A percentile compares a stretch with the other conserved stretches of the same genome.
These are phyloP conservation scores for Anthoscopus minutus DNA, from an alignment of 2,113 vertebrate species.

Conservation along the genomic window DNA sequence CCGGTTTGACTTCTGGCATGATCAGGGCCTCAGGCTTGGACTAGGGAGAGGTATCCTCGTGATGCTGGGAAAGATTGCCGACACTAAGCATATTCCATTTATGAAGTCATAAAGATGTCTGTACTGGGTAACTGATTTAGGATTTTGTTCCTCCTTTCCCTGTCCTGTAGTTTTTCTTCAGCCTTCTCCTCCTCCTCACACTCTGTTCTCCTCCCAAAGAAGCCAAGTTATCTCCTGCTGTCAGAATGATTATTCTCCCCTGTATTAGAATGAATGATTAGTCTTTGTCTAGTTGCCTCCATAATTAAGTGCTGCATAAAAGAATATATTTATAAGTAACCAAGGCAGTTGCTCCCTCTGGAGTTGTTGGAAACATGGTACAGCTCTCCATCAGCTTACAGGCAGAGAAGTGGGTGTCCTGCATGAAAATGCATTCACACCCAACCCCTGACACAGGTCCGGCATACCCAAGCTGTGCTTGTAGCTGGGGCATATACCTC, in stretches of 20 bases:
- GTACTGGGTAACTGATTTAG: slow-evolving; percentile 21
- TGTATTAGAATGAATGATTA: slow-evolving; percentile 35
- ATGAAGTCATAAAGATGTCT: slow-evolving; percentile 48
- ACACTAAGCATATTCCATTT: slow-evolving; percentile 32
- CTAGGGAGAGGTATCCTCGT: not conserved
- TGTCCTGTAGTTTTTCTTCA: not conserved
- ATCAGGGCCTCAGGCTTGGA: not conserved
- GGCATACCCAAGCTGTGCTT: not conserved
- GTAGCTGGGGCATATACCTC: not conserved
- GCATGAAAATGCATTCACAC: rapidly evolving
- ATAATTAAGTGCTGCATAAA: slow-evolving; percentile 38
- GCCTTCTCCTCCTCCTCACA: not conserved
- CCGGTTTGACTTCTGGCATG: not conserved
- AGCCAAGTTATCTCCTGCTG: not conserved
- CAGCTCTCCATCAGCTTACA: not conserved
- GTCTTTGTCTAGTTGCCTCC: slow-evolving; percentile 26
- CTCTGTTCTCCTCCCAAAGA: not conserved
- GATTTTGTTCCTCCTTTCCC: slow-evolving; percentile 1
- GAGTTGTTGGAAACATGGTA: not conserved
- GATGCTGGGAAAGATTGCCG: not conserved
- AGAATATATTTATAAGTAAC: not conserved
- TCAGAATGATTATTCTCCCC: not conserved
- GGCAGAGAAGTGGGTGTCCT: not conserved
- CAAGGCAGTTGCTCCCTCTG: not conserved
- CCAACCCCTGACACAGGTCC: not conserved